Evolutionary conservation across 2,888 invertebrate species (phyloP), one percentile per base, ranked within the genome.

Genomic region (Drosophila greeni): DNA sequence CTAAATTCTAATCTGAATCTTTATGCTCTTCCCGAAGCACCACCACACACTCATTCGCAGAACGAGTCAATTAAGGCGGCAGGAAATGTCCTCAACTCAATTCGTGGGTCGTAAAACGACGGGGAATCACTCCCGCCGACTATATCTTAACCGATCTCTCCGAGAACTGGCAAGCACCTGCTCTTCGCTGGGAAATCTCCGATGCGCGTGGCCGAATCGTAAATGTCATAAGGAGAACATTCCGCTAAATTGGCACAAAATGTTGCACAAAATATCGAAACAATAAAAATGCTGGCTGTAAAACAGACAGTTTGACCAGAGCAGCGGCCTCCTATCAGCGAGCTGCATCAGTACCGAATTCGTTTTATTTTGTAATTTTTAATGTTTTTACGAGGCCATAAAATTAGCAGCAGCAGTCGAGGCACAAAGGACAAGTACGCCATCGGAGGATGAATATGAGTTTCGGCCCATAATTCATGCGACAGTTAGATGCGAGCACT

Each of bases 311-410:
- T 43, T 43, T 52, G 66, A 52, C 47, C 42, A 64, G 34, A 14
- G 24, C 42, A 12, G 43, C 20, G 16, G 36, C 34, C 12, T 8
- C 29, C 23, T 66, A 66, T 66, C 66, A 29, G 43, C 14, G 51
- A 39, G 12, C 43, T 48, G 45, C 40, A 66, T 53, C 67, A 42
- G 34, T 16, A 36, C 36, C 47, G 26, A 43, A 36, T 48, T 58
- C 52, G 53, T 55, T 62, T 64, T 62, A 43, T 65, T 54, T 66
- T 72, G 65, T 68, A 73, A 79, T 76, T 76, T 78, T 82, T 67
- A 82, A 76, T 79, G 77, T 70, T 75, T 80, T 80, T 83, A 81
- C 67, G 80, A 78, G 79, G 78, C 67, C 69, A 81, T 81, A 83
- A 81, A 83, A 83, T 80, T 70, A 80, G 66, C 59, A 57, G 58